Evolutionary conservation across 2,888 invertebrate species (phyloP).

Genomic region (Oscheius myriophilus): DNA sequence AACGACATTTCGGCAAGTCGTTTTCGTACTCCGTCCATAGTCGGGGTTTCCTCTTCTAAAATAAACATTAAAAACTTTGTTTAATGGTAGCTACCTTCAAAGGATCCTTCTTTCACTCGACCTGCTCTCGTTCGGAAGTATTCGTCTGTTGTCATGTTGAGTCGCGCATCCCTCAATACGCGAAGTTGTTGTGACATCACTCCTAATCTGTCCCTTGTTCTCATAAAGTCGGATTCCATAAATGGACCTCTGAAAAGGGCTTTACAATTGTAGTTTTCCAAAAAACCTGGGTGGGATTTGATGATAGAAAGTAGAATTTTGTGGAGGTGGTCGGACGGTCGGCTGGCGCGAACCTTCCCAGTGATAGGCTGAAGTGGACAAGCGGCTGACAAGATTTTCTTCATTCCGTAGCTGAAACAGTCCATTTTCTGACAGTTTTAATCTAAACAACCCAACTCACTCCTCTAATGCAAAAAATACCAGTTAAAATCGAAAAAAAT

Average conservation of each 20-base stretch:
- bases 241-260: conserved; percentile 22
- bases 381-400: conserved; percentile 7
- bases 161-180: conserved; percentile 7
- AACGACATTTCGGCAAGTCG: conserved; percentile 22
- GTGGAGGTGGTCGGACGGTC: conserved; percentile 3
- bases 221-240: conserved; percentile 14
- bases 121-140: conserved; percentile 19
- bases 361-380: conserved; percentile 25
- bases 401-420: not conserved
- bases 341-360: conserved; percentile 12
- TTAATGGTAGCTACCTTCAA: not conserved
- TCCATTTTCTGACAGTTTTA: too few relatives aligned
- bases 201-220: conserved; percentile 19
- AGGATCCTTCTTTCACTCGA: not conserved
- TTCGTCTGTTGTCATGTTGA: conserved; percentile 26
- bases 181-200: conserved; percentile 22
- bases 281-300: conserved; percentile 13
- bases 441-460: too few relatives aligned
- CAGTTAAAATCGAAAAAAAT: too few relatives aligned
- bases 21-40: conserved; percentile 15
- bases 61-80: not conserved
- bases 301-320: not conserved
- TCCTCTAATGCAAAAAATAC: too few relatives aligned
- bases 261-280: not conserved
- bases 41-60: conserved; percentile 17